phyloP scores from a whole-genome alignment of 2,888 invertebrate genomes.

The Microplitis manilae region DNA sequence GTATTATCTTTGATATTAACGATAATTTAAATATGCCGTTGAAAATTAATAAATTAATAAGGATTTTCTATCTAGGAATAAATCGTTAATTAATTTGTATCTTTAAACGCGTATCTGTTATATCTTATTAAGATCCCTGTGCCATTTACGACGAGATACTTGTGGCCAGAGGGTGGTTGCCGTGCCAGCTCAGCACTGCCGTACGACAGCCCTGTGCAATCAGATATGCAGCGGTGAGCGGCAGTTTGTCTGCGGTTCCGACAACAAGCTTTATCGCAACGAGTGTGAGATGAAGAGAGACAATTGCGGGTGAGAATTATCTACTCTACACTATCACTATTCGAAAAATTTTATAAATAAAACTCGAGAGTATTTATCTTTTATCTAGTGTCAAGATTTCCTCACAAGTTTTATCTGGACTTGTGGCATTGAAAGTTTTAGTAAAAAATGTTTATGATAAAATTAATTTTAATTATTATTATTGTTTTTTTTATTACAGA shows the following conservation, averaged over 20 bases:
- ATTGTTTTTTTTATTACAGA: constrained; percentile 71
- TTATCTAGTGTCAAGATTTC: no score
- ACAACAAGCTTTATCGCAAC: constrained; percentile 90
- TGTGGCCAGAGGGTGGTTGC: constrained; percentile 90
- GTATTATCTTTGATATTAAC: no score
- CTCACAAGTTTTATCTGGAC: not conserved
- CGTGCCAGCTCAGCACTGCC: constrained; percentile 87
- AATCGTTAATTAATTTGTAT: constrained; percentile 23
- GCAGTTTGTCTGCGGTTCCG: constrained; percentile 91
- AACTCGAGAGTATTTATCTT: no score
- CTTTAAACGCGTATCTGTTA: constrained; percentile 36
- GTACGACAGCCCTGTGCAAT: constrained; percentile 87
- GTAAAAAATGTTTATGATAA: constrained; percentile 5
- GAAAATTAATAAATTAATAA: constrained; percentile 20
- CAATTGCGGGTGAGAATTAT: constrained; percentile 83
- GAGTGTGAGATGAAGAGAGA: constrained; percentile 93
- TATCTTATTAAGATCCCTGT: constrained; percentile 78
- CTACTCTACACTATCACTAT: no score
- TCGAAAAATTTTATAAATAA: no score
- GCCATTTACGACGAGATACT: constrained; percentile 86
- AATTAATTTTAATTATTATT: not conserved
- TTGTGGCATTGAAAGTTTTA: not conserved
- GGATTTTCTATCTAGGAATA: not conserved
- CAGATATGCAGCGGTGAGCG: constrained; percentile 81
- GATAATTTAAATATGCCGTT: not conserved